Evolutionary conservation across 2,888 invertebrate genomes (phyloP), one percentile per base, ranked within the genome.

Genomic region (Macrophya alboannulata): DNA sequence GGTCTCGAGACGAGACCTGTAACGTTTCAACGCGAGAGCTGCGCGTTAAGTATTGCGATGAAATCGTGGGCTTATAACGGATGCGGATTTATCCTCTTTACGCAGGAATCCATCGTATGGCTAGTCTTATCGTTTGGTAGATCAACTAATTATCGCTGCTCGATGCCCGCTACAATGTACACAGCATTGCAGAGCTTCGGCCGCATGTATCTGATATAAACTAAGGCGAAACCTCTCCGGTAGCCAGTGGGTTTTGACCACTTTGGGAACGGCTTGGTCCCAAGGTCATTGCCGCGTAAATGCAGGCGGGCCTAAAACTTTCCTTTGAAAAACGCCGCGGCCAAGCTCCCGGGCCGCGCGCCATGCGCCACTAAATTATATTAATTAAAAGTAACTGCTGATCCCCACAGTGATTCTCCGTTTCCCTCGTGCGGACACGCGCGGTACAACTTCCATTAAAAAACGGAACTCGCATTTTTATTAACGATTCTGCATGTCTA

Each of bases 281-380:
- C 77, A 77, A 77, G 77, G 77, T 77, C 77, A 77, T 77, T 77
- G 77, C 77, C 77, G 77, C 77, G 55, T 77, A 77, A 77, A 77
- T 77, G 77, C 43, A 43, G 72, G 77, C 77, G 77, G 77, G 77
- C 15, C 77, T 55, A 51, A 62, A 77, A 77, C 77, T 77, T 51
- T 77, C 86, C 87, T 88, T 88, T 87, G 88, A 87, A 86, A 86
- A 87, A 85, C 51, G 87, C 88, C 88, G 88, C 86, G 55, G 86
- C 86, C 84, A 87, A 74, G 85, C 77, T 51, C 87, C 85, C 85
- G 86, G 86, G 84, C 88, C 86, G 85, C 86, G 85, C 72, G 72
- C 86, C 85, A 86, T 86, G 85, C 86, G 87, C 87, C 86, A 87
- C 88, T 88, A 88, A 88, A 88, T 88, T 88, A 88, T 87, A 87